Base-by-base conservation (phyloP, 1,140 invertebrate genomes). In the Holcopasites calliopsidis region DNA sequence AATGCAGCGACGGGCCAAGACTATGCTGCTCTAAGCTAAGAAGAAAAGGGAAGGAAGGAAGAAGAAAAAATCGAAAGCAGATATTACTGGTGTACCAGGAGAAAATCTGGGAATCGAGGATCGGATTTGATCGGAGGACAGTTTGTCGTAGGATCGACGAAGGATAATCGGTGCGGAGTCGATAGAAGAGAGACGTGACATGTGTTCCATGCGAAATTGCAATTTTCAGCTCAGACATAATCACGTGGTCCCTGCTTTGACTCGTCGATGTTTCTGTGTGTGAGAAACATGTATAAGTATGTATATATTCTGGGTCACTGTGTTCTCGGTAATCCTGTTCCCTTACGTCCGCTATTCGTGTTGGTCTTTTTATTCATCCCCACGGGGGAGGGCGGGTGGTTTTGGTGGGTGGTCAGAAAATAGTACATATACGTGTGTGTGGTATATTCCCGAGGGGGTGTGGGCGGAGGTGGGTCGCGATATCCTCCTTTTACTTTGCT, bases 181-280 rank as follows among this genome's bases (percentile, higher is more conserved):
- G 86, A 88, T 91, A 89, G 89, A 85, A 91, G 91, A 92, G 80
- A 84, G 88, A 85, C 88, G 88, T 83, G 82, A 89, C 75, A 79
- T 88, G 64, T 87, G 87, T 88, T 91, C 90, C 91, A 92, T 92
- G 91, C 91, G 90, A 91, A 91, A 88, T 92, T 71, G 79, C 88
- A 82, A 87, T 90, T 88, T 84, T 87, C 89, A 91, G 90, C 90
- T 91, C 88, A 92, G 90, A 91, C 91, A 91, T 91, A 92, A 92
- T 91, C 91, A 92, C 90, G 89, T 91, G 91, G 91, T 92, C 90
- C 91, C 91, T 90, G 90, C 90, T 92, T 92, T 92, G 90, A 92
- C 90, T 91, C 86, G 89, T 88, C 88, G 83, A 90, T 90, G 89
- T 90, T 86, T 87, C 83, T 89, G 86, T 90, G 87, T 89, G 85